Base-by-base conservation (phyloP, 2,888 invertebrate species). In the Idaea aversata region DNA sequence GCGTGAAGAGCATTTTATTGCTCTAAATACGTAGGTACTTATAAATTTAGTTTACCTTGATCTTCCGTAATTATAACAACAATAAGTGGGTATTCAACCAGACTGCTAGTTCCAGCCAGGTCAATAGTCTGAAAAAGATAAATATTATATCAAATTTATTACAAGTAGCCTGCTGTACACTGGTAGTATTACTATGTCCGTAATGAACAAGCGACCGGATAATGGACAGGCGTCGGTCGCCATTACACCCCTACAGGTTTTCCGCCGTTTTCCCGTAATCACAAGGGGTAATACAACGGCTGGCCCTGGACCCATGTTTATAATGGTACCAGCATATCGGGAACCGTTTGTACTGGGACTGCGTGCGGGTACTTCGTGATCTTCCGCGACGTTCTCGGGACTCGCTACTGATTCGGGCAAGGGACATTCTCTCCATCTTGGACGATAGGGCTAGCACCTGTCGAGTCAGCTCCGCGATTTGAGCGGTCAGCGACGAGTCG, bases 321-420 rank as follows among this genome's bases (percentile, higher is more conserved):
- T 5, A 4, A 34, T 77, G 77, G 63, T 77, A 75, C 73, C 75
- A 76, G 38, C 73, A 75, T 0, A 73, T 0, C 0, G 72, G 73
- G 47, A 63, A 70, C 15, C 61, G 64, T 0, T 69, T 58, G 60
- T 73, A 72, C 38, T 57, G 70, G 15, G 74, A 73, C 7, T 61
- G 57, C 0, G 72, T 70, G 35, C 63, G 63, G 5, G 64, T 63
- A 62, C 0, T 61, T 16, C 59, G n/a, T 16, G 59, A 16, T 7
- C 16, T 16, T n/a, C 59, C 16, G n/a, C 63, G 64, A 0, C 66
- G 47, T 10, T 15, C 34, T 15, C 66, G 66, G 15, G 62, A 59
- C 47, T 2, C 5, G 59, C 25, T 15, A 66, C 63, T 65, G 59
- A 5, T 59, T 34, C 3, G n/a, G 5, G 59, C 7, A 16, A 15